Percentiles rank a stretch among this genome's conserved stretches.
These are phyloP conservation scores for Progne subis DNA, from an alignment of 2,113 vertebrate species.

Conservation along the genomic window DNA sequence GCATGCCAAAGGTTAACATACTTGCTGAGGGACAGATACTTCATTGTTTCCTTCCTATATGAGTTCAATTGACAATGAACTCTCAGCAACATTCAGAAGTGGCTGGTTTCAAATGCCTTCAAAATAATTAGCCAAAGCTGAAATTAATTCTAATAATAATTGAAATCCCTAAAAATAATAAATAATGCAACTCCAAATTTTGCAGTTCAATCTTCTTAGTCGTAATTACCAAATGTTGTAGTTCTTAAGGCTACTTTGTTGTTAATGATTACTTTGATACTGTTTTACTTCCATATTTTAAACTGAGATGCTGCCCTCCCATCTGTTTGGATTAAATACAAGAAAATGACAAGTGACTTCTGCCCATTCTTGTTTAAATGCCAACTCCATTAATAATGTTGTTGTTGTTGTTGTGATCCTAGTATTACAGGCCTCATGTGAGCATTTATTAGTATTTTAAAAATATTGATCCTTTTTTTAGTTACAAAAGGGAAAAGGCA, in stretches of 20 bases:
- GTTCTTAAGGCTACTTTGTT: neutral
- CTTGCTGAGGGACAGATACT: neutral
- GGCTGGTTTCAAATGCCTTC: neutral
- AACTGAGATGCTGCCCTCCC: neutral
- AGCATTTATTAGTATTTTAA: neutral
- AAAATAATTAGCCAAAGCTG: neutral
- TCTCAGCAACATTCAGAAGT: neutral
- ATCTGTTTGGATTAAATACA: neutral
- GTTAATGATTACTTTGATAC: neutral
- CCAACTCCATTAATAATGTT: neutral
- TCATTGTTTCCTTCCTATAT: neutral
- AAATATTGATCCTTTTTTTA: neutral
- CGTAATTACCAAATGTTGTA: neutral
- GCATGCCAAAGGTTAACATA: neutral
- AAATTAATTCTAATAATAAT: neutral
- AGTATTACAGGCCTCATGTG: neutral
- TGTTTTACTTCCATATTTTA: neutral
- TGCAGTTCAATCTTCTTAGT: neutral
- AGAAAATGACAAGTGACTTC: neutral
- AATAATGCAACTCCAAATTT: neutral
- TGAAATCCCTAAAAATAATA: neutral
- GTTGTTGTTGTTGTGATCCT: neutral
- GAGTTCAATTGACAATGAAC: neutral
- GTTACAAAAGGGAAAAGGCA: neutral
- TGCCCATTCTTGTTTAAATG: constrained; percentile 1